These are phyloP conservation scores for Oceanites oceanicus DNA, from an alignment of 2,113 vertebrate species.

Conservation along the genomic window DNA sequence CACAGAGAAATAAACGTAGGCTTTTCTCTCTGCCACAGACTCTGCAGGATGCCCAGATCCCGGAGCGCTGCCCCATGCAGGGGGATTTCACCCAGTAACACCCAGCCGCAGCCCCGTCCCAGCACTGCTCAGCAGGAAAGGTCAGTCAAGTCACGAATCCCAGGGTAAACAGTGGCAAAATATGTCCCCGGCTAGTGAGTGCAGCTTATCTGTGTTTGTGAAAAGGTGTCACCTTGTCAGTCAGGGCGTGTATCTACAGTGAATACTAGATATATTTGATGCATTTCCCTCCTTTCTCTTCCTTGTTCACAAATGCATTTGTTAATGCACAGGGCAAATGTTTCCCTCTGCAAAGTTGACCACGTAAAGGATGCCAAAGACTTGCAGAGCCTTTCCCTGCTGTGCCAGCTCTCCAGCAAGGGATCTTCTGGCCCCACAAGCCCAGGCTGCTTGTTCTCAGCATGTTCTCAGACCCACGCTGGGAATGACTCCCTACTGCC, in stretches of 20 bases:
- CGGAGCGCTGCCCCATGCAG: accelerated
- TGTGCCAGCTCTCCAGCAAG: not conserved
- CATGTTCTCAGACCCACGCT: not conserved
- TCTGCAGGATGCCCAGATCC: not conserved
- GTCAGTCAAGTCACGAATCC: not conserved
- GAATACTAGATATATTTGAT: not conserved
- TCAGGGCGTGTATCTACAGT: not conserved
- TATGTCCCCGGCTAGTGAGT: not conserved
- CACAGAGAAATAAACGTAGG: not conserved
- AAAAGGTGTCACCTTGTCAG: not conserved
- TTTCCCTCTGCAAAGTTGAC: not conserved
- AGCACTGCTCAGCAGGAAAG: not conserved
- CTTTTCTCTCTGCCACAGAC: not conserved
- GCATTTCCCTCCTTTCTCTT: not conserved
- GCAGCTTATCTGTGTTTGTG: not conserved
- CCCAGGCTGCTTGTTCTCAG: not conserved
- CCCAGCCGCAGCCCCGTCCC: not conserved
- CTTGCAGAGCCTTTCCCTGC: not conserved
- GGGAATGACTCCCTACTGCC: not conserved
- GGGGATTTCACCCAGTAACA: not conserved
- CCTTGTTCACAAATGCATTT: not conserved
- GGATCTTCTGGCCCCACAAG: not conserved
- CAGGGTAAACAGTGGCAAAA: not conserved
- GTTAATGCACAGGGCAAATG: not conserved
- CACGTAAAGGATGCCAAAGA: accelerated